Evolutionary conservation across 2,113 vertebrate species (phyloP).

Genomic region (Capreolus pygargus): DNA sequence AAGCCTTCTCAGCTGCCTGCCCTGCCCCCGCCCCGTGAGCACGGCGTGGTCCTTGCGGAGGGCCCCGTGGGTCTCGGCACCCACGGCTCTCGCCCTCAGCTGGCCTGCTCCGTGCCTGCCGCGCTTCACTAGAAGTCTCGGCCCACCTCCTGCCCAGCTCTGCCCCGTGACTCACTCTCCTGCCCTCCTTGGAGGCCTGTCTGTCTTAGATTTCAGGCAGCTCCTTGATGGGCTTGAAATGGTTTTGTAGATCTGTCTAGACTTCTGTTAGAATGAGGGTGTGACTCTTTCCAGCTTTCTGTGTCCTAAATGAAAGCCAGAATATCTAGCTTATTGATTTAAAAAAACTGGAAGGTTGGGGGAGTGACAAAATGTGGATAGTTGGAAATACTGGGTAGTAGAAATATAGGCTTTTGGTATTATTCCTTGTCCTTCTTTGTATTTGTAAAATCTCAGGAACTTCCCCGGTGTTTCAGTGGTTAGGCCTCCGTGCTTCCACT

Average conservation of each 20-base stretch:
- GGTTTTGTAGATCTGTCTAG: not conserved
- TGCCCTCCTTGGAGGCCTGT: not conserved
- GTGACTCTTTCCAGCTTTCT: not conserved
- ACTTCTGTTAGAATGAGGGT: not conserved
- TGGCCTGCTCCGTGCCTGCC: not conserved
- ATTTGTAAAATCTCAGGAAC: not conserved
- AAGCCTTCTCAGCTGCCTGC: not conserved
- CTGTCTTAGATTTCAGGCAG: not conserved
- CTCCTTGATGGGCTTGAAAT: not conserved
- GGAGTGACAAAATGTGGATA: not conserved
- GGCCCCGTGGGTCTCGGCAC: accelerated
- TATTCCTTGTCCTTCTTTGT: not conserved
- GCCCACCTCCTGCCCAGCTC: not conserved
- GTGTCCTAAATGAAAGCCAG: not conserved
- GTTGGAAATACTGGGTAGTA: not conserved
- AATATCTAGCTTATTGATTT: not conserved
- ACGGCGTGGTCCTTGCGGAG: not conserved
- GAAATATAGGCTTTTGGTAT: not conserved
- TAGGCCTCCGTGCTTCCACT: not conserved
- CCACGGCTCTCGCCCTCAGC: not conserved
- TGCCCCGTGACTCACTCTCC: not conserved
- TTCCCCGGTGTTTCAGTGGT: not conserved
- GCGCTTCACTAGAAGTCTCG: not conserved
- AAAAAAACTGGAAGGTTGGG: not conserved
- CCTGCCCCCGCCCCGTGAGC: not conserved